phyloP scores from a whole-genome alignment of 2,888 invertebrate genomes.

The Aphodius granarius region DNA sequence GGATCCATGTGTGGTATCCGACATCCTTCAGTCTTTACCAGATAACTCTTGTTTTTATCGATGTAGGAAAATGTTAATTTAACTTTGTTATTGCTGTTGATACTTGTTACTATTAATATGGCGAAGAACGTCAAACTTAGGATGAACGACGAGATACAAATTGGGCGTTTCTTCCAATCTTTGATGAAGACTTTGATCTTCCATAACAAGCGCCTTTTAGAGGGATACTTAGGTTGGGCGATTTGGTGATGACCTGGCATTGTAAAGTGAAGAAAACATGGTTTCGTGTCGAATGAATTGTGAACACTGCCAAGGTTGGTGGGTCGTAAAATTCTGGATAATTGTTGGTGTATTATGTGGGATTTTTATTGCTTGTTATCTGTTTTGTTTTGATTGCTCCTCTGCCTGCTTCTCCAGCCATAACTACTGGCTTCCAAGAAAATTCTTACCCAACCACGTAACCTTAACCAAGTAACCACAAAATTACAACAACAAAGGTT shows the following conservation, averaged over 20 bases:
- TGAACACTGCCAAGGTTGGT: no score
- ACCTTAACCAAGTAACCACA: no score
- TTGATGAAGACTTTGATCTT: background rate
- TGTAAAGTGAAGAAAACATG: background rate
- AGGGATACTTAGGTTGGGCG: background rate
- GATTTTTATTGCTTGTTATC: no score
- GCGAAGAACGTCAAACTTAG: background rate
- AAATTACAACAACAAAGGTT: no score
- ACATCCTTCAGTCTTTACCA: constrained; percentile 65
- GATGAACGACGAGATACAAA: background rate
- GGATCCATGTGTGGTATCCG: constrained; percentile 67
- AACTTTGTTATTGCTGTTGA: background rate
- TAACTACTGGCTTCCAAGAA: no score
- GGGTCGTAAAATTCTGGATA: background rate
- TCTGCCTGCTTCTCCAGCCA: no score
- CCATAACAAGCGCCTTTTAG: background rate
- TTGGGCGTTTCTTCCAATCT: background rate
- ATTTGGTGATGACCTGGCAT: background rate
- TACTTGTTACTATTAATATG: background rate
- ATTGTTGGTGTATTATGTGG: background rate
- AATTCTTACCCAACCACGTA: no score
- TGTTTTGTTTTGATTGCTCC: no score
- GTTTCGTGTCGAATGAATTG: background rate
- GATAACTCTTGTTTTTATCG: constrained; percentile 29
- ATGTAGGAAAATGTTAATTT: background rate